Evolutionary conservation across 2,888 invertebrate genomes (phyloP), one percentile per base, ranked within the genome.

Genomic region (Tipula confusa): DNA sequence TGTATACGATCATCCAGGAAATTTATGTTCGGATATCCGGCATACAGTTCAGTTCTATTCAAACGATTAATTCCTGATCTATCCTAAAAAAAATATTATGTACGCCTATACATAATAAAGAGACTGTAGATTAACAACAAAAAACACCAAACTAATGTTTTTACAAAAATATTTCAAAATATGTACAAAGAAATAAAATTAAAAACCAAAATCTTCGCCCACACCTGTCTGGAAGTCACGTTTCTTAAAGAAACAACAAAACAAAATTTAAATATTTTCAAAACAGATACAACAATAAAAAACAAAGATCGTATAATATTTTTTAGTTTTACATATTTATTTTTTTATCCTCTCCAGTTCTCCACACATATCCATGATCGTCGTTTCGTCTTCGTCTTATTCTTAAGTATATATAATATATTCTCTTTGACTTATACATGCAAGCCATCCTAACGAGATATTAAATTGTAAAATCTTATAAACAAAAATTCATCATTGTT

Each of bases 191-290:
- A 43, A 43, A 43, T 43, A 43, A n/a, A 43, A 24, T 24, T 4
- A 64, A 64, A 43, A 15, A 15, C 43, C 43, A 43, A 43, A 64
- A 64, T 24, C 64, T 64, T 64, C 64, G 64, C 64, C 64, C 64
- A 64, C 64, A 64, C 64, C 64, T 64, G 64, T 64, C 64, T 64
- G 64, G 64, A 64, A 64, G 64, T 64, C 64, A 64, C 64, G 64
- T 64, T 64, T 64, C 64, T 64, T 24, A 64, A 64, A 64, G 64
- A 24, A 64, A 64, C 64, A 64, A 64, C 64, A 64, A 64, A 64
- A 24, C n/a, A 3, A 43, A 15, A 64, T 64, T 64, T 18, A 18
- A 64, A 24, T 9, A 7, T 64, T 43, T n/a, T n/a, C n/a, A 43
- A n/a, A 43, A 43, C n/a, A 43, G 1, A 38, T 9, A 6, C 43